phyloP scores from a whole-genome alignment of 1,140 invertebrate species.

The Heliconius nattereri region DNA sequence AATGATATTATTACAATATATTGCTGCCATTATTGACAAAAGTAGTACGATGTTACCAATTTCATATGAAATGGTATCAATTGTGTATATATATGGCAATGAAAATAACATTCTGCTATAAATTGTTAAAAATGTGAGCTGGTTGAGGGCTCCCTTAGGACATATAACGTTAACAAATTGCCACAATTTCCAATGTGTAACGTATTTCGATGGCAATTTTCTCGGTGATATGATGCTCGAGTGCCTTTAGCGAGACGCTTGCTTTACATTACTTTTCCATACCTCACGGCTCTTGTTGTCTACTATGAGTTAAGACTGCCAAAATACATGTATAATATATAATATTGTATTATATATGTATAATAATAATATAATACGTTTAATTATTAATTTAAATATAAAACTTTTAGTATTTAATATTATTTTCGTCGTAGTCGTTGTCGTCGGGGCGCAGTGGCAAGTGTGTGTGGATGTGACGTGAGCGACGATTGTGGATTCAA shows the following conservation, averaged over 20 bases:
- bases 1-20: not conserved
- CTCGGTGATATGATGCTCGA: conserved; percentile 42
- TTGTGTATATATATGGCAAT: conserved; percentile 32
- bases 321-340: not conserved
- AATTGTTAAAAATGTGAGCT: conserved; percentile 58
- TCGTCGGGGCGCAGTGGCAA: too few relatives aligned
- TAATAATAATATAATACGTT: too few relatives aligned
- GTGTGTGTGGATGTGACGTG: too few relatives aligned
- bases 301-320: not conserved
- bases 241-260: conserved; percentile 12
- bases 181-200: conserved; percentile 68
- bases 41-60: not conserved
- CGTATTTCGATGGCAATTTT: conserved; percentile 63
- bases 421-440: too few relatives aligned
- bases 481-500: too few relatives aligned
- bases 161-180: conserved; percentile 68
- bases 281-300: conserved; percentile 23
- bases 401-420: too few relatives aligned
- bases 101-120: conserved; percentile 51
- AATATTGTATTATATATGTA: too few relatives aligned
- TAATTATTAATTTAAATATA: too few relatives aligned
- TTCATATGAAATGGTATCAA: conserved; percentile 8
- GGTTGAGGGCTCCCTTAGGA: conserved; percentile 53
- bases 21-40: not conserved
- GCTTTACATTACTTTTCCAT: conserved; percentile 16